Evolutionary conservation across 1,140 invertebrate species (phyloP).

Genomic region (Zaprionus gabonicus): DNA sequence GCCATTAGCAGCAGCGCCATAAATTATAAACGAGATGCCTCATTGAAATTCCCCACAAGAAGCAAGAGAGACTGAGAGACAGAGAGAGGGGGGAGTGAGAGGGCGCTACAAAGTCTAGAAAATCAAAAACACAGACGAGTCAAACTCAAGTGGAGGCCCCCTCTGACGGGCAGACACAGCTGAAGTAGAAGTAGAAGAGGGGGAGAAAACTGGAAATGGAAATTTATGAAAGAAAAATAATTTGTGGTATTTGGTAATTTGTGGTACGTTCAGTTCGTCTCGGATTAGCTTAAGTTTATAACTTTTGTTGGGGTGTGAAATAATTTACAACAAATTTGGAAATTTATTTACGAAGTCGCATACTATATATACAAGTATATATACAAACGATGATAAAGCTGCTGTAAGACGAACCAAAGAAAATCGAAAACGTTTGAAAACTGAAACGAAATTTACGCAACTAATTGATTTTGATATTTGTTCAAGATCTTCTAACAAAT

Average conservation of each 20-base stretch:
- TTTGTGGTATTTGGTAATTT: conserved; percentile 69
- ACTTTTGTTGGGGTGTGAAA: conserved; percentile 57
- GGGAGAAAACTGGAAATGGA: conserved; percentile 40
- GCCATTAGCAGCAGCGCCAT: conserved; percentile 74
- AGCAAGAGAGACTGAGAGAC: neutral
- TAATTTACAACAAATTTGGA: conserved; percentile 49
- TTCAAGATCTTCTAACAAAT: conserved; percentile 64
- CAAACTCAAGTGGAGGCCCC: neutral
- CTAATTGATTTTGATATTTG: conserved; percentile 80
- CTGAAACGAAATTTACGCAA: conserved; percentile 66
- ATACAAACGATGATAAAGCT: conserved; percentile 8
- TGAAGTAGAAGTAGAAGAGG: neutral
- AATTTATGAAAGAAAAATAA: conserved; percentile 41
- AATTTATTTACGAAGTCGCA: conserved; percentile 2
- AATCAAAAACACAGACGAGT: conserved; percentile 28
- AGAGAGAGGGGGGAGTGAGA: neutral
- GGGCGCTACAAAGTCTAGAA: conserved; percentile 11
- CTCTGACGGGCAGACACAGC: neutral
- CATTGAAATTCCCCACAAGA: conserved; percentile 69
- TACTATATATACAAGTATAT: neutral
- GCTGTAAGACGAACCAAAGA: neutral
- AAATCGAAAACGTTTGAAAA: conserved; percentile 32
- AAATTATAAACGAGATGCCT: conserved; percentile 74
- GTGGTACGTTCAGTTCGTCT: conserved; percentile 52
- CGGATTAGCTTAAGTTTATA: conserved; percentile 51